Evolutionary conservation across 2,888 invertebrate genomes (phyloP).

Genomic region (Tenthredo amoena): DNA sequence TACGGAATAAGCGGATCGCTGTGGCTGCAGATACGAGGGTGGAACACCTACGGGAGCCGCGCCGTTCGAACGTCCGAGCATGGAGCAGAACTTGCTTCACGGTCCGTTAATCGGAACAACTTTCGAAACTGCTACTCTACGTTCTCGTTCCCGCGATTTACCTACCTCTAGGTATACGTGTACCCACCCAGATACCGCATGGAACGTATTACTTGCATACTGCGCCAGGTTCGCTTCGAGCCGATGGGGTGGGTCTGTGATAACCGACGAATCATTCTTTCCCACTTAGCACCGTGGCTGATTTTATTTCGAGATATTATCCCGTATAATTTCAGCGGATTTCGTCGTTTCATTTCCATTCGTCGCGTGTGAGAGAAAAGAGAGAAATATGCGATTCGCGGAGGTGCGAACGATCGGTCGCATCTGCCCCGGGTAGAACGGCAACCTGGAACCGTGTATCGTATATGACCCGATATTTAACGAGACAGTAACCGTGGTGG

Average conservation of each 20-base stretch:
- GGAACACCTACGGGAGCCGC: slow-evolving; percentile 24
- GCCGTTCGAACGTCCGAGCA: slow-evolving; percentile 2
- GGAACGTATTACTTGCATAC: neutral
- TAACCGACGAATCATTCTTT: neutral
- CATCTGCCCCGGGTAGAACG: neutral
- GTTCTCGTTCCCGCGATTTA: slow-evolving; percentile 33
- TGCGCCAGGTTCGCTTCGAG: neutral
- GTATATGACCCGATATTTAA: neutral
- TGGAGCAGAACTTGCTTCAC: slow-evolving; percentile 38
- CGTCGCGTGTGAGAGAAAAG: no score
- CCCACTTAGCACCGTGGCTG: neutral
- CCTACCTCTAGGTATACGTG: neutral
- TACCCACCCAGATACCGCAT: neutral
- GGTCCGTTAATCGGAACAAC: slow-evolving; percentile 42
- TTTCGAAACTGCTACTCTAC: slow-evolving; percentile 36
- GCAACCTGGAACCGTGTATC: neutral
- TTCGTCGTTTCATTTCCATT: neutral
- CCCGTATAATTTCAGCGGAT: no score
- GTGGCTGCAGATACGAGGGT: slow-evolving; percentile 12
- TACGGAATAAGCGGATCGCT: neutral
- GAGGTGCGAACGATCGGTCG: neutral
- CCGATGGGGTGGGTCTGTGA: neutral
- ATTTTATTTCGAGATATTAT: neutral
- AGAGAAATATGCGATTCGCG: neutral
- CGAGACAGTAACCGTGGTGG: slow-evolving; percentile 17